These are phyloP conservation scores for Lasaia peninsularis DNA, from an alignment of 1,140 invertebrate species.

Conservation along the genomic window DNA sequence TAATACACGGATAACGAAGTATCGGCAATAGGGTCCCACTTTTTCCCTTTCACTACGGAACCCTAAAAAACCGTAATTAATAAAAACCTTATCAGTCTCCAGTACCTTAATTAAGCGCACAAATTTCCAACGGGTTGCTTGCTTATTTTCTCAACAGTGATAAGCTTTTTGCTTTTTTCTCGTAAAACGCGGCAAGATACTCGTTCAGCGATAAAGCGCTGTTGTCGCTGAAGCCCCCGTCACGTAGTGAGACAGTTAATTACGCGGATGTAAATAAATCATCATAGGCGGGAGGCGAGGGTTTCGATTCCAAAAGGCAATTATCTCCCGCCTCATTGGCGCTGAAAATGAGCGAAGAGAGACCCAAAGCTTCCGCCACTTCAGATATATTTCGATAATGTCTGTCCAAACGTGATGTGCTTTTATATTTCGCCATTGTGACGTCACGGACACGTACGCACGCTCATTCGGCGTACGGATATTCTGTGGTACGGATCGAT, in stretches of 20 bases:
- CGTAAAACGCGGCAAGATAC: slow-evolving; percentile 38
- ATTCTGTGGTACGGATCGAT: too few species aligned
- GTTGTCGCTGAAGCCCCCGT: slow-evolving; percentile 54
- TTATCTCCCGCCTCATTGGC: slow-evolving; percentile 71
- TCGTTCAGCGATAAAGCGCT: slow-evolving; percentile 60
- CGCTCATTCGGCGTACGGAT: neutral
- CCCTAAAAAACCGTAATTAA: neutral
- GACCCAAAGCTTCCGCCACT: slow-evolving; percentile 18
- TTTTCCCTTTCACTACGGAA: too few species aligned
- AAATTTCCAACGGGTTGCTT: slow-evolving; percentile 40
- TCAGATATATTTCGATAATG: slow-evolving; percentile 17
- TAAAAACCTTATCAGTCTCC: slow-evolving; percentile 50
- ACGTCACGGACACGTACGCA: neutral
- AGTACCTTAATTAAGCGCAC: slow-evolving; percentile 5
- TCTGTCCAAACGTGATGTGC: slow-evolving; percentile 11
- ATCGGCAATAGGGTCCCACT: too few species aligned
- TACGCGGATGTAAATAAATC: slow-evolving; percentile 76
- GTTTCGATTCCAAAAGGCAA: slow-evolving; percentile 68
- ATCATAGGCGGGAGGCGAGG: slow-evolving; percentile 66
- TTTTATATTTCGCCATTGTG: slow-evolving; percentile 2
- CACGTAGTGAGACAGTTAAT: slow-evolving; percentile 75
- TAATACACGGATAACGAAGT: too few species aligned
- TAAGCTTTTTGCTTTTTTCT: slow-evolving; percentile 52
- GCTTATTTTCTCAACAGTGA: slow-evolving; percentile 61
- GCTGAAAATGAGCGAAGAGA: slow-evolving; percentile 60